These are phyloP conservation scores for Artibeus jamaicensis DNA, from an alignment of 2,797 vertebrate species.

Conservation along the genomic window DNA sequence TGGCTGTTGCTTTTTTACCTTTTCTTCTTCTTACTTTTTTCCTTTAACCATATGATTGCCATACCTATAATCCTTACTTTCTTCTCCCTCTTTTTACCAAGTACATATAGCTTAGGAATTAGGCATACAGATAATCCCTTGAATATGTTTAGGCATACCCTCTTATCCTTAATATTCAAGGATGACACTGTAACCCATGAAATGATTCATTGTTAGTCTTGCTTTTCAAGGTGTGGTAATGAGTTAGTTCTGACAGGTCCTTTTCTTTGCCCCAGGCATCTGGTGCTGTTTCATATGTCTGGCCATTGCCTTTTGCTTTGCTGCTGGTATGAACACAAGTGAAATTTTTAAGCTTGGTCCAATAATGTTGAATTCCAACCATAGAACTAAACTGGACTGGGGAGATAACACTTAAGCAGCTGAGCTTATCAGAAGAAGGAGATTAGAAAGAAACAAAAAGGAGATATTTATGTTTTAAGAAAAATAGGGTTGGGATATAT, in stretches of 20 bases:
- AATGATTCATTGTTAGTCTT: conserved; percentile 1
- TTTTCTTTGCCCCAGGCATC: neutral
- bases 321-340: neutral
- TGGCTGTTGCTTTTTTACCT: neutral
- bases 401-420: neutral
- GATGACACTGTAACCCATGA: neutral
- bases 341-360: neutral
- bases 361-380: neutral
- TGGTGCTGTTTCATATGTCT: neutral
- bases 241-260: neutral
- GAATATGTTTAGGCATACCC: neutral
- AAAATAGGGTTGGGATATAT: neutral
- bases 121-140: neutral
- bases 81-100: neutral
- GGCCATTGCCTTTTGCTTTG: neutral
- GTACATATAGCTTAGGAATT: neutral
- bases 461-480: neutral
- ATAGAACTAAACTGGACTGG: neutral
- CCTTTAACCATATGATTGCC: neutral
- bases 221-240: conserved; percentile 26
- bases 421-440: neutral
- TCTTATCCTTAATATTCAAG: neutral
- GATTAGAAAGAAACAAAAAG: neutral
- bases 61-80: neutral
- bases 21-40: neutral